A percentile compares a stretch with the other conserved stretches of the same genome.
Conservation (phyloP, 2,113 vertebrate species). For the Sinosuthora webbiana region DNA sequence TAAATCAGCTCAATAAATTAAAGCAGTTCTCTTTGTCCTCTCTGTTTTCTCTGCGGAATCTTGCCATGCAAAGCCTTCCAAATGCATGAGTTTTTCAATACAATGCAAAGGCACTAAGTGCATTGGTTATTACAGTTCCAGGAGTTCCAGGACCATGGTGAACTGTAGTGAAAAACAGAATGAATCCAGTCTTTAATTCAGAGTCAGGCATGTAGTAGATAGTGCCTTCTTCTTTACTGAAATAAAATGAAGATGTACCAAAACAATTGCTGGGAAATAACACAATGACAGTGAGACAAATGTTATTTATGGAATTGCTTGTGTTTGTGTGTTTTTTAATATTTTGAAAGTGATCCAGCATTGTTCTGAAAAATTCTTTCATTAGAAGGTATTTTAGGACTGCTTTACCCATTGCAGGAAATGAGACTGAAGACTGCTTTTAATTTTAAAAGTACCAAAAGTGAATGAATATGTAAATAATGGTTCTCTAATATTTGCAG, state of each 20-base stretch:
- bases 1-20: neutral
- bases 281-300: neutral
- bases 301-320: neutral
- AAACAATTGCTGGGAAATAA: neutral
- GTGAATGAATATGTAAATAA: neutral
- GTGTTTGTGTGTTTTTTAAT: neutral
- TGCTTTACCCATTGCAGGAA: neutral
- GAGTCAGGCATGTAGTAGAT: neutral
- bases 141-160: neutral
- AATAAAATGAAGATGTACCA: neutral
- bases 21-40: neutral
- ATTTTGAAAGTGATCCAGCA: conserved; percentile 12
- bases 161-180: neutral
- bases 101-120: neutral
- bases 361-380: conserved; percentile 30
- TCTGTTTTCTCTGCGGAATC: neutral
- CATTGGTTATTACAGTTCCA: neutral
- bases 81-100: neutral
- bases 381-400: neutral
- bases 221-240: neutral
- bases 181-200: neutral
- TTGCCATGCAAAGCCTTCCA: neutral
- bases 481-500: neutral
- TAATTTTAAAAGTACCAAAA: neutral
- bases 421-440: neutral